Evolutionary conservation across 2,113 vertebrate genomes (phyloP), one percentile per base, ranked within the genome.

Genomic region (Erythrocercus mccallii): DNA sequence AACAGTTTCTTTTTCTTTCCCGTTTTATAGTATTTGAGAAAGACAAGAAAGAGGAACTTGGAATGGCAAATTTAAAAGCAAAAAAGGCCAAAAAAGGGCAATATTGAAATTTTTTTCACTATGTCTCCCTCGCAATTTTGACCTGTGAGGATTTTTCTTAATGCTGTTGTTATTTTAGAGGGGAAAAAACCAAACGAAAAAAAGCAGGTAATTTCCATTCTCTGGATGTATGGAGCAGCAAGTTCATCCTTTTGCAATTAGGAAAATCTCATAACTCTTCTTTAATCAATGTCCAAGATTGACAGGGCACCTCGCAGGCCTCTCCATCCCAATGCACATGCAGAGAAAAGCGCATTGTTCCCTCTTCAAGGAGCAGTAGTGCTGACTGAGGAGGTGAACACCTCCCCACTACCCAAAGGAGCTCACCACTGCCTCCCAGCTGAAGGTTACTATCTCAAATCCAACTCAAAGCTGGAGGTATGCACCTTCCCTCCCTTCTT

Each of bases 301-400:
- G 42, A 37, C 19, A 38, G 10, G 3, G 6, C 2, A 0, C 42
- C 28, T 86, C 31, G 3, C 18, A 80, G 57, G 22, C 14, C 28
- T 30, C n/a, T 76, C 24, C n/a, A 27, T 56, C 35, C 25, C 3
- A 0, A 7, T 27, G 12, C 7, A 14, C 0, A 1, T 6, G 2
- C 0, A 9, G 57, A 66, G 68, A 47, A 57, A 21, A 57, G 5
- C 9, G 1, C 2, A 0, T 86, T 47, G 22, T 35, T 51, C 11
- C 73, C 14, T 76, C 6, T 53, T 54, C 22, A 23, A 31, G 22
- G 64, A 48, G 7, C 5, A 19, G 5, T 15, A 9, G 5, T 20
- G 33, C 12, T 91, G 53, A 30, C 45, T 33, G 73, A 65, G 51
- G 69, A 81, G 23, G 23, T 38, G 22, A 65, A 73, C 15, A 33